Evolutionary conservation across 2,888 invertebrate genomes (phyloP), one percentile per base, ranked within the genome.

Genomic region (Onchidella celtica): DNA sequence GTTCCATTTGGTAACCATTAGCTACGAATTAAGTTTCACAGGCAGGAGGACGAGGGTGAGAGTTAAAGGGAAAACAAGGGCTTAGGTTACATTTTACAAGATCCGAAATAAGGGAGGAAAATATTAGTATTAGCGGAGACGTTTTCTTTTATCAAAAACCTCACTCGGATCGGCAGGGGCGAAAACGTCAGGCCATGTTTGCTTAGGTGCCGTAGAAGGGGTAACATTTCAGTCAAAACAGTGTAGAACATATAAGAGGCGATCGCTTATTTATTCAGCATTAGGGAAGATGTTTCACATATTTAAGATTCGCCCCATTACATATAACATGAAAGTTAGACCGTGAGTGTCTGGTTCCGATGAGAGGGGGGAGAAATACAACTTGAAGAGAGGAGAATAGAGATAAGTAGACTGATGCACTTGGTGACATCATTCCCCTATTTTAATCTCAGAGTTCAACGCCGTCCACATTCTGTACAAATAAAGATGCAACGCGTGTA

Each of bases 31-130:
- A 2, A 14, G 9, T 72, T 72, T 72, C 57, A n/a, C n/a, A n/a
- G n/a, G n/a, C n/a, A n/a, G n/a, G n/a, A n/a, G n/a, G n/a, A n/a
- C 27, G 11, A 4, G 59, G 38, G 40, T 9, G 61, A 29, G 24
- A 9, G 59, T 9, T 14, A 27, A 11, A 21, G 59, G 24, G 40
- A 38, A 68, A 55, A 55, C 6, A 66, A 34, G 24, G 24, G 38
- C n/a, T 59, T n/a, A 61, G 17, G 27, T 73, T 73, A 59, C 73
- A 73, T 14, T n/a, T 32, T 73, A 73, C 59, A 57, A 27, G 73
- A 57, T 32, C 17, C 32, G 1, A 73, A 27, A 14, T 3, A 21
- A 9, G 14, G 34, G n/a, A n/a, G n/a, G 73, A 34, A 34, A 59
- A 59, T 57, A 73, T 34, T 57, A 29, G 17, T 36, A 6, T 34